Conservation (phyloP, 2,888 invertebrate genomes). For the Hoplodrina blanda region DNA sequence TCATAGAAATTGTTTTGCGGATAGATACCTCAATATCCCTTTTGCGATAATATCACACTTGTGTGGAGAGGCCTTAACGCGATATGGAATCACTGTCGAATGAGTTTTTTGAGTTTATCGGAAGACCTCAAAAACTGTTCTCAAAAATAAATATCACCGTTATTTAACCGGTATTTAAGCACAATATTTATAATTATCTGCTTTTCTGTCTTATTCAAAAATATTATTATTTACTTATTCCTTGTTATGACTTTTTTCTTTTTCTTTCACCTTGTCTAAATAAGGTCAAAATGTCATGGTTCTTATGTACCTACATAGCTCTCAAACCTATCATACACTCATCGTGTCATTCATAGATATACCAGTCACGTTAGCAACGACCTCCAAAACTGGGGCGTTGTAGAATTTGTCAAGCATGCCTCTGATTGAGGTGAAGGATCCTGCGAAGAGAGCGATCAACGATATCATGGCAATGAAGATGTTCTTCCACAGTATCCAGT, state of each 20-base stretch:
- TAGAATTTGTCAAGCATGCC: conserved; percentile 79
- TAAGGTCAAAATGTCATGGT: conserved; percentile 17
- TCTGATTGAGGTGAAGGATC: conserved; percentile 82
- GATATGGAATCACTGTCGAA: no score
- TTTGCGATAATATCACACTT: no score
- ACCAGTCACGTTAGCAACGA: conserved; percentile 52
- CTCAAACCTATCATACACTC: conserved; percentile 31
- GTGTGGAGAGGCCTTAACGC: no score
- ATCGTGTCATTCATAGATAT: conserved; percentile 53
- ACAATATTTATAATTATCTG: no score
- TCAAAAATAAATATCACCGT: no score
- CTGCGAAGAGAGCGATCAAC: conserved; percentile 82
- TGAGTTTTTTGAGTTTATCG: no score
- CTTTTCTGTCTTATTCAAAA: neutral
- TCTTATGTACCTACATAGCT: neutral
- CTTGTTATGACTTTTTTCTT: neutral
- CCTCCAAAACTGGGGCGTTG: conserved; percentile 39
- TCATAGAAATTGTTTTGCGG: no score
- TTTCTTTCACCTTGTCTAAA: conserved; percentile 1
- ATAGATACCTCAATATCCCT: no score
- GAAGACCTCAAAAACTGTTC: no score
- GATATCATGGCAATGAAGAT: conserved; percentile 83
- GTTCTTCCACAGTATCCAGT: conserved; percentile 94
- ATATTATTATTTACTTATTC: conserved; percentile 13
- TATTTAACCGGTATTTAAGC: no score